Evolutionary conservation across 2,888 invertebrate genomes (phyloP).

Genomic region (Coleophora flavipennella): DNA sequence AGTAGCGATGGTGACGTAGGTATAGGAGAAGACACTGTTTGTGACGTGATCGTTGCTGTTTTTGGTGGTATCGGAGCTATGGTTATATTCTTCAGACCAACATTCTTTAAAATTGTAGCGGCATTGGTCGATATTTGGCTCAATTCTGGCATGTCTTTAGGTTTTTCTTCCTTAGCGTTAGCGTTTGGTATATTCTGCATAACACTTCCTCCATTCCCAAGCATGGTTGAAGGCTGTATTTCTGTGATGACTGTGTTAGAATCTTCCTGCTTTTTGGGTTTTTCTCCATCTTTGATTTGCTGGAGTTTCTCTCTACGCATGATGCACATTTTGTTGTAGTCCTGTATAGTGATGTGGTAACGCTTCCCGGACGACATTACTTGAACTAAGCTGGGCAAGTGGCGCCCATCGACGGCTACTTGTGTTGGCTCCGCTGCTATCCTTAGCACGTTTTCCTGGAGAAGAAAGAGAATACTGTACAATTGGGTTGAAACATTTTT

Average conservation of each 20-base stretch:
- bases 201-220: constrained; percentile 54
- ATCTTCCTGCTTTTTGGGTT: too few species aligned
- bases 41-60: constrained; percentile 52
- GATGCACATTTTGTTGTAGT: constrained; percentile 86
- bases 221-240: constrained; percentile 47
- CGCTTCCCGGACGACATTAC: constrained; percentile 85
- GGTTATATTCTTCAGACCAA: constrained; percentile 63
- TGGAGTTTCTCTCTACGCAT: constrained; percentile 78
- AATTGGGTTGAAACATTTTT: too few species aligned
- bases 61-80: constrained; percentile 61
- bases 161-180: constrained; percentile 37
- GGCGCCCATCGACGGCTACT: constrained; percentile 72
- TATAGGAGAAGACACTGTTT: constrained; percentile 27
- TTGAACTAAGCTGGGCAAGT: constrained; percentile 77
- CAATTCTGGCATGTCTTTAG: constrained; percentile 27
- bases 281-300: constrained; percentile 67
- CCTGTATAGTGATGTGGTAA: constrained; percentile 83
- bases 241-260: constrained; percentile 40
- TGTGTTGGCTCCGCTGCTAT: constrained; percentile 64
- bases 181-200: constrained; percentile 35
- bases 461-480: constrained; percentile 1
- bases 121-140: constrained; percentile 43
- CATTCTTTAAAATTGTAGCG: constrained; percentile 60
- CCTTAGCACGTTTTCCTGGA: constrained; percentile 53
- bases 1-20: constrained; percentile 39